Conservation (phyloP, 2,113 vertebrate genomes). For the Apodemus speciosus region DNA sequence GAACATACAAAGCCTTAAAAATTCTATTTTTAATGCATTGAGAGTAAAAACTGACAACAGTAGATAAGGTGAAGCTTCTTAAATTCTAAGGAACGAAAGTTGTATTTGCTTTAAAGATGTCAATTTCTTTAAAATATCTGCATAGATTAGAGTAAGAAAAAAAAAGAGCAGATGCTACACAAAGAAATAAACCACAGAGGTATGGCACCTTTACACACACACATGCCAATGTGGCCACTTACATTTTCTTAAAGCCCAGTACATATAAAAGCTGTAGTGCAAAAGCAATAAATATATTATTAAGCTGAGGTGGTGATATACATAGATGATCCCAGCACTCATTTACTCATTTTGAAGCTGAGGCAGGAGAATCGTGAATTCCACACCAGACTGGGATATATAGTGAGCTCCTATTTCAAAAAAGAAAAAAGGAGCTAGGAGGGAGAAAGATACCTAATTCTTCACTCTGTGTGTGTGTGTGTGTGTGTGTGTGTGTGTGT, state of each 20-base stretch:
- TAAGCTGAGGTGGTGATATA: neutral
- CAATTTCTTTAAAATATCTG: constrained; percentile 36
- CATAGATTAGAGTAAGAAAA: neutral
- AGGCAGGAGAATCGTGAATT: neutral
- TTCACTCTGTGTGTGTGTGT: neutral
- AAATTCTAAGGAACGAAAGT: constrained; percentile 36
- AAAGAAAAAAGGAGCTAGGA: no score
- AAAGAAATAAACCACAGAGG: constrained; percentile 1
- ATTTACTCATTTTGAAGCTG: neutral
- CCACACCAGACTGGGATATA: neutral
- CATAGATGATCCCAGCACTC: neutral
- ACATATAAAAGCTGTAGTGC: neutral
- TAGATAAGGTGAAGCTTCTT: neutral
- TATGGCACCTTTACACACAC: no score
- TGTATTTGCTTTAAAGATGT: constrained; percentile 39
- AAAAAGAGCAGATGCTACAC: neutral
- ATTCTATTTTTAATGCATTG: constrained; percentile 19
- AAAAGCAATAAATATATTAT: neutral
- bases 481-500: no score
- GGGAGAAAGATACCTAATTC: neutral
- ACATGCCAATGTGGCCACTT: neutral
- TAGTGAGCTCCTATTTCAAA: neutral
- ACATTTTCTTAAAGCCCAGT: neutral
- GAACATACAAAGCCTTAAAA: constrained; percentile 30
- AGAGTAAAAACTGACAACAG: constrained; percentile 41